Conservation (phyloP, 2,797 vertebrate species). For the Hydrophis major region DNA sequence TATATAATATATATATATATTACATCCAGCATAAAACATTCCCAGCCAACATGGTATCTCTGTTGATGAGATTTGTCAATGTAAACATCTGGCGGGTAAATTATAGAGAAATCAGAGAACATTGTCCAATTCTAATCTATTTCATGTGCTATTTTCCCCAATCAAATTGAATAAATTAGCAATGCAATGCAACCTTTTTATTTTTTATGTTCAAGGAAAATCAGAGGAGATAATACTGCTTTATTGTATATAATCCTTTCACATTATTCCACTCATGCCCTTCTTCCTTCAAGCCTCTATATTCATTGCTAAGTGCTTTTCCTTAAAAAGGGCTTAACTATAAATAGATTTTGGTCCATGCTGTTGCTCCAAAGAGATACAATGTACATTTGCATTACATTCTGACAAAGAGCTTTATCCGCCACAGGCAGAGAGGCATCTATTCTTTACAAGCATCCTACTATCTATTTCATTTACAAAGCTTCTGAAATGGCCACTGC, state of each 20-base stretch:
- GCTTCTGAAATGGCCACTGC: not conserved
- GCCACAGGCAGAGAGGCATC: not conserved
- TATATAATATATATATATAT: not conserved
- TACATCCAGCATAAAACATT: not conserved
- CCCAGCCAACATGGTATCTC: not conserved
- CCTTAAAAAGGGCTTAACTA: conserved; percentile 54
- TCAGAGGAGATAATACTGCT: conserved; percentile 1
- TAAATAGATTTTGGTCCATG: conserved; percentile 55
- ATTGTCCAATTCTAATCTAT: not conserved
- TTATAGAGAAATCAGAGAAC: not conserved
- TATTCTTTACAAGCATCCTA: not conserved
- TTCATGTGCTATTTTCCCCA: not conserved
- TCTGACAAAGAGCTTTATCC: conserved; percentile 38
- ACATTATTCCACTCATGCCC: conserved; percentile 23
- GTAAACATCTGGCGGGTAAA: not conserved
- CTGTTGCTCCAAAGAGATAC: conserved; percentile 32
- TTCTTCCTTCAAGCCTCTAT: conserved; percentile 33
- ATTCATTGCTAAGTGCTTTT: conserved; percentile 50
- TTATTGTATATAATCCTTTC: conserved; percentile 9
- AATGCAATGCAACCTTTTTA: not conserved
- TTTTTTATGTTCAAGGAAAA: not conserved
- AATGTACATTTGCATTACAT: conserved; percentile 38
- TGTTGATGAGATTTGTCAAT: not conserved
- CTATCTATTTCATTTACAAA: conserved; percentile 8
- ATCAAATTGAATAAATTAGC: conserved; percentile 2